Base-by-base conservation (phyloP, 2,888 invertebrate species). In the Sturmia bella region DNA sequence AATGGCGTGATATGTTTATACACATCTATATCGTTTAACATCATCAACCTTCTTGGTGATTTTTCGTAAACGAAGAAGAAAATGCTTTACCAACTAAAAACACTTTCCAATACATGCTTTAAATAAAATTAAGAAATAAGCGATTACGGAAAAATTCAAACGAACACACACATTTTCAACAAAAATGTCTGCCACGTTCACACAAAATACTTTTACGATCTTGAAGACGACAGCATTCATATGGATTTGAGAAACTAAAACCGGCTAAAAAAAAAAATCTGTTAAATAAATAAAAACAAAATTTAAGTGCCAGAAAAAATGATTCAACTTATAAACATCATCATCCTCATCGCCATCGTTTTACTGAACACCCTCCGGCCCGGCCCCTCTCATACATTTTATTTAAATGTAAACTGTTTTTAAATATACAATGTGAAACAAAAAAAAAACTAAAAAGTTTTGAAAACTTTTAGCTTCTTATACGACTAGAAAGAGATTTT, bases 171-270 rank as follows among this genome's bases (percentile, higher is more conserved):
- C 15, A 32, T 59, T 68, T 59, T 50, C 12, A 21, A 59, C 45
- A n/a, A 52, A 54, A 54, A 59, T 50, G 68, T 76, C 69, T 69
- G 24, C 52, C 76, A 76, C 68, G 54, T 75, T 75, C 68, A 41
- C 73, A 54, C 50, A 64, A 11, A 72, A 11, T 64, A 19, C 19
- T 66, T 66, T 78, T 78, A 72, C 59, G 76, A 69, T 69, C 54
- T 76, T 63, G 76, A 54, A 54, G 52, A 76, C 39, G 63, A 69
- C 76, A 69, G 37, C 59, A 61, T 69, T 45, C 68, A 76, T 68
- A 76, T 69, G 68, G 76, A 52, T 68, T 39, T 48, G 17, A 52
- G 43, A 66, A 17, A 50, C 39, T 6, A 48, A 74, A 69, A 69
- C 57, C 43, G 50, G 52, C 59, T 37, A 59, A 5, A 48, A 45